These are phyloP conservation scores for Oreochromis grahami DNA, from an alignment of 2,797 vertebrate species.

Conservation along the genomic window DNA sequence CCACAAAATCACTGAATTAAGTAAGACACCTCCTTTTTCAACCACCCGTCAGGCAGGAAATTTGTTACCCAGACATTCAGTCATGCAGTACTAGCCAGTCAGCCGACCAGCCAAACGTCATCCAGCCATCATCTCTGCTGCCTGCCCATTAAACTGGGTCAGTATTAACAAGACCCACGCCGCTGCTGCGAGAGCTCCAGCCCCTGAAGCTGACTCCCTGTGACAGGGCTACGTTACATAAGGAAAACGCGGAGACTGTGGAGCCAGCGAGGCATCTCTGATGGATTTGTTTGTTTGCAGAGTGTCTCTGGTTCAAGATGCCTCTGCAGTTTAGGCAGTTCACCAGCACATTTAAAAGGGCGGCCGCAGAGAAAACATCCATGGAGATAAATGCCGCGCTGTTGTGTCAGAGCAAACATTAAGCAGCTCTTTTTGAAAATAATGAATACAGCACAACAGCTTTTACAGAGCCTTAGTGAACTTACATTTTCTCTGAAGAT, in stretches of 20 bases:
- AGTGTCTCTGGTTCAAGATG: slow-evolving; percentile 27
- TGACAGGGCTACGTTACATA: slow-evolving; percentile 74
- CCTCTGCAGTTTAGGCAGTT: slow-evolving; percentile 20
- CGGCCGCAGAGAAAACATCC: neutral
- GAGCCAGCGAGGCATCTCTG: slow-evolving; percentile 55
- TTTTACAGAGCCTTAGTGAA: neutral
- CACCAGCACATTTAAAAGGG: neutral
- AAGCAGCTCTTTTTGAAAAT: neutral
- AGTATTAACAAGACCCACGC: slow-evolving; percentile 65
- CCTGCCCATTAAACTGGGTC: slow-evolving; percentile 69
- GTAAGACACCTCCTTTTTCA: neutral
- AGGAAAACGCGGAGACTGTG: slow-evolving; percentile 49
- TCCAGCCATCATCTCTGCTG: slow-evolving; percentile 36
- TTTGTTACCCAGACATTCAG: neutral
- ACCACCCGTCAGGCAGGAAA: neutral
- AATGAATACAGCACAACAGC: neutral
- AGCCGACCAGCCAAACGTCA: slow-evolving; percentile 15
- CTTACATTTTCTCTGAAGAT: neutral
- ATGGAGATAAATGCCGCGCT: neutral
- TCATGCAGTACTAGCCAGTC: slow-evolving; percentile 7
- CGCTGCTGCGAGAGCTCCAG: slow-evolving; percentile 52
- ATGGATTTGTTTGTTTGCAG: slow-evolving; percentile 61
- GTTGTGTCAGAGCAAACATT: neutral
- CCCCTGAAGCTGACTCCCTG: slow-evolving; percentile 65
- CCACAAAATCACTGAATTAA: neutral